Evolutionary conservation across 2,888 invertebrate genomes (phyloP), one percentile per base, ranked within the genome.

Genomic region (Lithophane ornitopus): DNA sequence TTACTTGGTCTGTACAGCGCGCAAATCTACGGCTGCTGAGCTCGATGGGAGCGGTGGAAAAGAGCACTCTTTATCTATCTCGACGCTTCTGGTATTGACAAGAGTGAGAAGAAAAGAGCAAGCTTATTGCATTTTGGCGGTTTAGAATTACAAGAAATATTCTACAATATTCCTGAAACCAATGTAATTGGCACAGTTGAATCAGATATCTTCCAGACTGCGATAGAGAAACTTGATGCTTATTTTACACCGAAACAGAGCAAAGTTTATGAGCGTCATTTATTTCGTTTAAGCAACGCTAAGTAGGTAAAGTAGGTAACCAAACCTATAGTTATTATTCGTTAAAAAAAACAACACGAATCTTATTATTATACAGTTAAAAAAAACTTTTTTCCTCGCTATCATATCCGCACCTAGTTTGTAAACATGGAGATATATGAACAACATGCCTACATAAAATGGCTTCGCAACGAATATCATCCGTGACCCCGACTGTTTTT

Each of bases 401-500:
- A 46, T 78, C 8, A 16, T 0, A 46, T 78, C 3, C 16, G 16
- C 12, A 52, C 58, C n/a, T 71, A 34, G 6, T 34, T 34, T 71
- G 28, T 41, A 79, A 34, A 52, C 14, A 59, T 49, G 2, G 28
- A 14, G 28, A 39, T 44, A 16, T 41, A n/a, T 3, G 34, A 34
- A 34, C 0, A n/a, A 58, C 8, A 4, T 66, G 34, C 26, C 0
- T 22, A 58, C 22, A 65, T 61, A 76, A 70, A 49, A n/a, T 66
- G 14, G 22, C 61, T 41, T 76, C 70, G 19, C 70, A 74, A 70
- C 58, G 22, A 56, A 3, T 67, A 56, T 52, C 26, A 63, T 61
- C 9, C 44, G 56, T 85, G 84, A 87, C 87, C 85, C 84, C 44
- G 41, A 67, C 34, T 54, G 41, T 74, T 77, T 34, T 71, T 66